Base-by-base conservation (phyloP, 2,113 vertebrate genomes). In the Donacobius atricapilla region DNA sequence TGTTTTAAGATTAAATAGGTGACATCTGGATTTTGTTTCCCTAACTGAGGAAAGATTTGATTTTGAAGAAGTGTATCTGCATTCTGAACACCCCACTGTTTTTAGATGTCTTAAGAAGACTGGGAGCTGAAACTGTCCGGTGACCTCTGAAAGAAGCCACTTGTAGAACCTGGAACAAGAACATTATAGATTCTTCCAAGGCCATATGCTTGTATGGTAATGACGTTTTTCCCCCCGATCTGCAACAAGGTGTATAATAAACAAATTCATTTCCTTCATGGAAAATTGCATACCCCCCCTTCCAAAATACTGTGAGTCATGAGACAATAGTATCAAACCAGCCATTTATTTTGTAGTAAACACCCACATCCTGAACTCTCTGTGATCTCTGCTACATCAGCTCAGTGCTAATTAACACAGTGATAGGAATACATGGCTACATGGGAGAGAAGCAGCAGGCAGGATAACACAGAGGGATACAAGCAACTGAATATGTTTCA, bases 271-370 rank as follows among this genome's bases (percentile, higher is more conserved):
- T 7, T 69, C 81, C 44, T 68, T 66, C 2, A 0, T 35, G 44
- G 37, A 89, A 94, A 81, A 85, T 44, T 45, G 64, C 37, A 21
- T 21, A 23, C 13, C 68, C 11, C 11, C 13, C 15, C 31, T n/a
- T 13, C 23, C 25, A 95, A 96, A 97, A 93, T 50, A 93, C 56
- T 37, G 28, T 90, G 87, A 96, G 48, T 92, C 83, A 92, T 11
- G n/a, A 90, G 75, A 69, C 90, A 60, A 96, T 88, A 92, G 92
- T 98, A 97, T 96, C 93, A 97, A 98, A 97, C 58, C 86, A 94
- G 90, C 51, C 25, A 40, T 98, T 98, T 98, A 98, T 98, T 98
- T 83, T 70, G 40, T 91, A 96, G 87, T 90, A 88, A 97, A 95
- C 81, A 94, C 85, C 84, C 93, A 95, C 65, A 94, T 85, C 64